These are phyloP conservation scores for Abscondita cerata DNA, from an alignment of 2,888 invertebrate genomes.

Conservation along the genomic window DNA sequence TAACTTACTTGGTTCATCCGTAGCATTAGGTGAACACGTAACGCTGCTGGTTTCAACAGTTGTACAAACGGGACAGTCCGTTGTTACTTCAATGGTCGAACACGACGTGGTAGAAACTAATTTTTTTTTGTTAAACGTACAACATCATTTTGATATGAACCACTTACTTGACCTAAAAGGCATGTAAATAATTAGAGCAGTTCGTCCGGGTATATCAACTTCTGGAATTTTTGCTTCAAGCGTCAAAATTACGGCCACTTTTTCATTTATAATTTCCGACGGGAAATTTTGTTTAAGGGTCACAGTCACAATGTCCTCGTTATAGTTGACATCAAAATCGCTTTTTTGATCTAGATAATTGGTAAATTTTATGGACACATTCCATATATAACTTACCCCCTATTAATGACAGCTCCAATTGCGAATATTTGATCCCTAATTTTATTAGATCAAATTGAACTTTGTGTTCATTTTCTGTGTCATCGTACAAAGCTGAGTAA, in stretches of 20 bases:
- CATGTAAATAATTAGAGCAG: constrained; percentile 55
- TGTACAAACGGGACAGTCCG: constrained; percentile 17
- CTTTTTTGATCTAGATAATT: too few species aligned
- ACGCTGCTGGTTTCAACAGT: constrained; percentile 2
- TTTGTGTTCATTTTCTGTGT: constrained; percentile 39
- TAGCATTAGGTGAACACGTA: background rate
- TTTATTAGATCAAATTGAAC: too few species aligned
- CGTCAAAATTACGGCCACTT: constrained; percentile 53
- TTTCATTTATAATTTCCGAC: constrained; percentile 50
- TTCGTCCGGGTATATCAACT: constrained; percentile 49
- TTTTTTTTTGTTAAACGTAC: background rate
- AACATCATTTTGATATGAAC: background rate
- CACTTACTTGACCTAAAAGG: constrained; percentile 40
- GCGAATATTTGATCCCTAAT: too few species aligned
- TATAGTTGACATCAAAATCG: too few species aligned
- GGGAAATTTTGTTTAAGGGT: constrained; percentile 42
- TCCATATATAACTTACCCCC: too few species aligned
- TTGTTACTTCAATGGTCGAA: constrained; percentile 7
- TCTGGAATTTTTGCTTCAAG: constrained; percentile 54
- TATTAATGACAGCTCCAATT: too few species aligned
- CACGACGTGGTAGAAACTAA: constrained; percentile 7
- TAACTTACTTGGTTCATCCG: constrained; percentile 11
- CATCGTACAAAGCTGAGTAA: constrained; percentile 59
- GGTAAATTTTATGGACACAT: too few species aligned
- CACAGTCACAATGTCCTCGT: constrained; percentile 17